Evolutionary conservation across 2,888 invertebrate genomes (phyloP).

Genomic region (Diaphora mendica): DNA sequence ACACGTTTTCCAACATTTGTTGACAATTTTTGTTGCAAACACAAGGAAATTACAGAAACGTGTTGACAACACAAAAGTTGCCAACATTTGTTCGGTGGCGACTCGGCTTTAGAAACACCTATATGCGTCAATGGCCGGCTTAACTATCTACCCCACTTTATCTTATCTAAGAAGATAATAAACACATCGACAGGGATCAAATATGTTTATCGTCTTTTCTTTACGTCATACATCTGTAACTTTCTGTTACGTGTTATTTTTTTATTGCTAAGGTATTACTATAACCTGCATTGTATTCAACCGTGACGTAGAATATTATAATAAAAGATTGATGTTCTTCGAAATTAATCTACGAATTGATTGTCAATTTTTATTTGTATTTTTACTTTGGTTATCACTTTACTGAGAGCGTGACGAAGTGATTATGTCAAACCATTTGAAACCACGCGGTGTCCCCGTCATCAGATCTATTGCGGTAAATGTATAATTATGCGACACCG

Average conservation of each 20-base stretch:
- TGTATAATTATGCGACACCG: not conserved
- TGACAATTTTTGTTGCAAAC: too few relatives aligned
- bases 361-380: not conserved
- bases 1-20: too few relatives aligned
- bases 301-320: constrained; percentile 35
- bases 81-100: too few relatives aligned
- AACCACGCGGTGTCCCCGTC: constrained; percentile 12
- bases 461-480: not conserved
- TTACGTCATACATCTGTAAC: constrained; percentile 28
- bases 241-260: constrained; percentile 36
- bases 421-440: constrained; percentile 13
- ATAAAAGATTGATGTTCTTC: constrained; percentile 8
- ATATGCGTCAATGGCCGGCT: constrained; percentile 41
- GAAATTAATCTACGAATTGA: not conserved
- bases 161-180: constrained; percentile 47
- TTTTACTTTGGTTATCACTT: not conserved
- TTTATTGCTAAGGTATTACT: constrained; percentile 24
- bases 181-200: constrained; percentile 39
- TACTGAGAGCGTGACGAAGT: not conserved
- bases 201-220: constrained; percentile 23
- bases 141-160: constrained; percentile 32
- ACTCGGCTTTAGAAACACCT: constrained; percentile 1
- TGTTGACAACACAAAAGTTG: too few relatives aligned
- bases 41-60: too few relatives aligned
- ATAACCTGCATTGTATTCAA: constrained; percentile 22